These are phyloP conservation scores for Trachelus iudaicus DNA, from an alignment of 2,888 invertebrate species.

Conservation along the genomic window DNA sequence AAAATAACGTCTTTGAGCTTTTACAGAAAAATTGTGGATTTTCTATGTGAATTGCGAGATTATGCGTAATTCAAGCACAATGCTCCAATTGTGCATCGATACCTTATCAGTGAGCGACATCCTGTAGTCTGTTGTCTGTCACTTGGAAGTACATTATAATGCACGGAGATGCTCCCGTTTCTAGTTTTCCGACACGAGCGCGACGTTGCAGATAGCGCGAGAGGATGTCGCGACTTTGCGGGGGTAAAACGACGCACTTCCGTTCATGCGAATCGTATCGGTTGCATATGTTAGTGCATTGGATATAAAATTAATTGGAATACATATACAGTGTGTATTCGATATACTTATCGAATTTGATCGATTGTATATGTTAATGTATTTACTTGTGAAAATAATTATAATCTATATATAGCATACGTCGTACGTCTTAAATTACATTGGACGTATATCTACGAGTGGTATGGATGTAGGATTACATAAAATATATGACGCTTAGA, in stretches of 20 bases:
- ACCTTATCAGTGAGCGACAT: background rate
- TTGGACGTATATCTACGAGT: background rate
- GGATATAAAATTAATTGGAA: background rate
- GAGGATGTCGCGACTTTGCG: background rate
- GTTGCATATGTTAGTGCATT: background rate
- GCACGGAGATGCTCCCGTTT: background rate
- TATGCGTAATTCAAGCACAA: background rate
- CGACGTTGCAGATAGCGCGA: background rate
- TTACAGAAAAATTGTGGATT: background rate
- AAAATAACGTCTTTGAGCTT: background rate
- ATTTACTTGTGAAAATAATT: too few species aligned
- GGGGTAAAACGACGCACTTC: background rate
- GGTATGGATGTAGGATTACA: background rate
- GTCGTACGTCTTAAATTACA: background rate
- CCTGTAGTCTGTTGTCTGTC: background rate
- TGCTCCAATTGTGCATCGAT: background rate
- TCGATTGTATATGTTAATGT: too few species aligned
- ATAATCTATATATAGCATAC: too few species aligned
- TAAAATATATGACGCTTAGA: background rate
- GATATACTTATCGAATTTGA: background rate
- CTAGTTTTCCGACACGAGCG: background rate
- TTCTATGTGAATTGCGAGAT: background rate
- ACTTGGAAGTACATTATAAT: background rate
- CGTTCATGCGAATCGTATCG: background rate
- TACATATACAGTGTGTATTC: background rate